These are phyloP conservation scores for Coenonympha glycerion DNA, from an alignment of 2,888 invertebrate genomes.

Conservation along the genomic window DNA sequence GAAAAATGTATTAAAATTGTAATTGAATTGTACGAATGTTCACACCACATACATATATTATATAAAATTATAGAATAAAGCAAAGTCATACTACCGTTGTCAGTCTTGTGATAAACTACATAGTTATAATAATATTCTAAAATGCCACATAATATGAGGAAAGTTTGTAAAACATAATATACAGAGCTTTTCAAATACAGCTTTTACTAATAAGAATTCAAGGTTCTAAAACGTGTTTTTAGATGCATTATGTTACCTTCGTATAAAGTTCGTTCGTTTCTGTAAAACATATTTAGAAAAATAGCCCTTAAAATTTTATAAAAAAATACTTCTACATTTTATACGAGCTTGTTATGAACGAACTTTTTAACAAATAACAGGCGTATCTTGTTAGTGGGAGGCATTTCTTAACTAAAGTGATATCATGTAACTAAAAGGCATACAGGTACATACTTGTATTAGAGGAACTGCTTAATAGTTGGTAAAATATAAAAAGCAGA, in stretches of 20 bases:
- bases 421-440: no score
- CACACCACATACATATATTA: constrained; percentile 12
- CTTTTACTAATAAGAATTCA: no score
- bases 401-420: no score
- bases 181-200: no score
- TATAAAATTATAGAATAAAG: constrained; percentile 13
- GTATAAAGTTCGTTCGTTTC: neutral
- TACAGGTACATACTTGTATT: no score
- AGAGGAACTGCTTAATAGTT: no score
- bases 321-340: no score
- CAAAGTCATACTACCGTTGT: constrained; percentile 18
- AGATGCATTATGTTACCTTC: neutral
- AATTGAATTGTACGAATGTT: constrained; percentile 13
- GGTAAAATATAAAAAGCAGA: no score
- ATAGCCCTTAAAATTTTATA: neutral
- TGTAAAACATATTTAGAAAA: neutral
- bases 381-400: no score
- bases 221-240: no score
- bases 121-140: constrained; percentile 6
- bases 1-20: constrained; percentile 17
- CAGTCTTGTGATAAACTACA: constrained; percentile 18
- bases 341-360: neutral
- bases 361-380: neutral
- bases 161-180: neutral
- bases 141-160: constrained; percentile 10